Evolutionary conservation across 53 echinoderm and acorn worm species (phyloP), one percentile per base, ranked within the genome.

Genomic region (Mesocentrotus franciscanus): DNA sequence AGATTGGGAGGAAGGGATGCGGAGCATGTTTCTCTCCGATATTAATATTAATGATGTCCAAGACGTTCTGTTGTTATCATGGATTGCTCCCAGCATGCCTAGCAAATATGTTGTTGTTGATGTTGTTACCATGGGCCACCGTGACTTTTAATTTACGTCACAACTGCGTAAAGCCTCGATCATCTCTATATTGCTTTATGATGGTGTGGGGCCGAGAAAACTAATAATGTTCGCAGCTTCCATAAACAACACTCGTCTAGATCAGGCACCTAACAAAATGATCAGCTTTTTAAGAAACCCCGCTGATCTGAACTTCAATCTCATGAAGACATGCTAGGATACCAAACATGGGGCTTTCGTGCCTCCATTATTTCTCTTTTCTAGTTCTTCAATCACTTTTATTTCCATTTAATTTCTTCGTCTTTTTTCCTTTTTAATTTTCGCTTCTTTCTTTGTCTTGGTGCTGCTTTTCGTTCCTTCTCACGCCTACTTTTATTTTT

Each of bases 201-300:
- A 18, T 39, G 36, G 81, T 58, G 58, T 1, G n/a, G 58, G 10
- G 56, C 87, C n/a, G 58, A 58, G 26, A 58, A n/a, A 58, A 87
- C 57, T 87, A 87, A 87, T 87, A 87, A 87, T 58, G 58, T n/a
- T 87, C 57, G 27, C 87, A 87, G 87, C 87, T 56, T 87, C 58
- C 87, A 87, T 58, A 49, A 87, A 87, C 87, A 87, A 84, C 84
- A 49, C 55, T 24, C 0, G 84, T 84, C n/a, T n/a, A n/a, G n/a
- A n/a, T 20, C 84, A 84, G 17, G 55, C 9, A 87, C 87, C 57
- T 87, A 58, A 56, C 58, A 58, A 27, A 87, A 11, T 59, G 11
- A 87, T 87, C 26, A 87, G 59, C 26, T 87, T 87, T 24, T 57
- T 29, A 57, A 1, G n/a, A 58, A 14, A 35, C 56, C 22, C 87